phyloP scores from a whole-genome alignment of 2,888 invertebrate genomes.

The Folsomia manolachei region DNA sequence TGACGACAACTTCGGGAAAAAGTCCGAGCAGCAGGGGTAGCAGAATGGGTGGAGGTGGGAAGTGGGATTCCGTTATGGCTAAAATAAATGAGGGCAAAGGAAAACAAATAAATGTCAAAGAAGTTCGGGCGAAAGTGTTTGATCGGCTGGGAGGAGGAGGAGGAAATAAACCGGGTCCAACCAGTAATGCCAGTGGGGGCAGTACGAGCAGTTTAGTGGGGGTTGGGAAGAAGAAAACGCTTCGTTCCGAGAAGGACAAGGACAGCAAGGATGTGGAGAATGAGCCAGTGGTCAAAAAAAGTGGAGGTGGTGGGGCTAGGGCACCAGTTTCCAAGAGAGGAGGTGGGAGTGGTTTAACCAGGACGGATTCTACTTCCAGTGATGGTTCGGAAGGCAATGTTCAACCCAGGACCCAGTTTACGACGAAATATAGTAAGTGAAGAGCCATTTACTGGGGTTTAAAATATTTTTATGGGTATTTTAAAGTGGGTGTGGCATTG shows the following conservation, averaged over 20 bases:
- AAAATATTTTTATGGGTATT: no score
- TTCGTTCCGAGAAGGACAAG: background rate
- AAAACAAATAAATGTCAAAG: conserved; percentile 69
- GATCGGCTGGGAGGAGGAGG: background rate
- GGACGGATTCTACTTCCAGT: background rate
- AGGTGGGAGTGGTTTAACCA: background rate
- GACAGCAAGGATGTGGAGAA: background rate
- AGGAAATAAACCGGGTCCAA: background rate
- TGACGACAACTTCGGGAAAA: background rate
- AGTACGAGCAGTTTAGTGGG: background rate
- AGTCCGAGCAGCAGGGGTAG: conserved; percentile 39
- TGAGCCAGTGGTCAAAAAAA: background rate
- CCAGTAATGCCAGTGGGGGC: background rate
- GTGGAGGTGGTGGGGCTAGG: background rate
- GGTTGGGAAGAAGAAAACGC: background rate
- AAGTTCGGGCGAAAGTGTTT: conserved; percentile 79
- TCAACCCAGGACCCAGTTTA: no score
- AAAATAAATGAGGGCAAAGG: conserved; percentile 69
- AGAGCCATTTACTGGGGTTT: no score
- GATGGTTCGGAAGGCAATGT: background rate
- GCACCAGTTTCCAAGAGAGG: background rate
- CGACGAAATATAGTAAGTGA: no score
- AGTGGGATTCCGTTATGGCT: conserved; percentile 82
- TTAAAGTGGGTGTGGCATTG: no score
- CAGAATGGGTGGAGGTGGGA: conserved; percentile 56